Conservation (phyloP, 2,888 invertebrate species). For the Sphaeridia pumilis region DNA sequence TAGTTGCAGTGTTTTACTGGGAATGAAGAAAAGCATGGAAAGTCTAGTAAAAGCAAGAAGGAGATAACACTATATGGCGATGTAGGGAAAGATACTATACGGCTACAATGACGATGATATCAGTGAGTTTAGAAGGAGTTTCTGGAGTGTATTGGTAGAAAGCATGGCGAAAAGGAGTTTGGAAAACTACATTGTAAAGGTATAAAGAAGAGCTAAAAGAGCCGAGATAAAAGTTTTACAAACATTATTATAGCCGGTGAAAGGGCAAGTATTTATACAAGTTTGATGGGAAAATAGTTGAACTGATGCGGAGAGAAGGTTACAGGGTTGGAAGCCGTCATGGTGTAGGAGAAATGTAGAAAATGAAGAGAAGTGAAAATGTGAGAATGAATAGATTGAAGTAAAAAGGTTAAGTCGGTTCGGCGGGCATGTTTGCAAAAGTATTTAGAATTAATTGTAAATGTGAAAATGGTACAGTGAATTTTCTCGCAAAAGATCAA, state of each 20-base stretch:
- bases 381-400: background rate
- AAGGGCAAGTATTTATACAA: background rate
- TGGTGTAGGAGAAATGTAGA: background rate
- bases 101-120: too few relatives aligned
- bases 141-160: too few relatives aligned
- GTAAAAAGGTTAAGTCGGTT: background rate
- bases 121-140: too few relatives aligned
- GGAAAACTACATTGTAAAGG: too few relatives aligned
- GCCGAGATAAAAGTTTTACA: slow-evolving; percentile 3
- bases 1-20: background rate
- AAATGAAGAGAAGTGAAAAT: background rate
- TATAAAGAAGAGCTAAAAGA: too few relatives aligned
- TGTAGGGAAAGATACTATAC: too few relatives aligned
- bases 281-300: background rate
- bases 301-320: background rate
- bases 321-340: background rate
- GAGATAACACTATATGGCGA: too few relatives aligned
- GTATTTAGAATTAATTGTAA: slow-evolving; percentile 1
- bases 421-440: background rate
- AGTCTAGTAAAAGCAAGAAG: too few relatives aligned
- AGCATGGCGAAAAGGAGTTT: too few relatives aligned
- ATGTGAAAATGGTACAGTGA: background rate
- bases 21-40: too few relatives aligned
- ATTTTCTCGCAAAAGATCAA: slow-evolving; percentile 1
- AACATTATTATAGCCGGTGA: slow-evolving; percentile 1